phyloP scores from a whole-genome alignment of 2,888 invertebrate genomes.

The Synergus japonicus region DNA sequence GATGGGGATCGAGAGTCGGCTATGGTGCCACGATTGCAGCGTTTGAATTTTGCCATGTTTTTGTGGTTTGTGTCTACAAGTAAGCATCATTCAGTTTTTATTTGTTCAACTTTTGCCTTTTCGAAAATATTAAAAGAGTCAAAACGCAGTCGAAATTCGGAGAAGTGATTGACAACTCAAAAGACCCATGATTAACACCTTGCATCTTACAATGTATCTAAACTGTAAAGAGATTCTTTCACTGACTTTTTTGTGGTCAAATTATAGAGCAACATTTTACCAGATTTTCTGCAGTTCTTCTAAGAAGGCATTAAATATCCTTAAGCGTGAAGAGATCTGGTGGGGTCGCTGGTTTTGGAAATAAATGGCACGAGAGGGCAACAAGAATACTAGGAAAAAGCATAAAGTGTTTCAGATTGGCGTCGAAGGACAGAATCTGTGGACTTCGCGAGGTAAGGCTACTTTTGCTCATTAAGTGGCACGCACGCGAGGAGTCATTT shows the following conservation, averaged over 20 bases:
- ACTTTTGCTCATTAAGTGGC: conserved; percentile 48
- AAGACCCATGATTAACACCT: not conserved
- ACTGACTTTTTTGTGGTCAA: conserved; percentile 6
- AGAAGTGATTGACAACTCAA: not conserved
- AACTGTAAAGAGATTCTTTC: not conserved
- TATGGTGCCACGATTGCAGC: too few species aligned
- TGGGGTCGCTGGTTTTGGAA: conserved; percentile 27
- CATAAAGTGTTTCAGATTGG: conserved; percentile 35
- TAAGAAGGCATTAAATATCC: conserved; percentile 30
- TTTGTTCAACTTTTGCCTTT: not conserved
- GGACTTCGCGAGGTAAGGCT: conserved; percentile 46
- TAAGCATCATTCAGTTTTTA: not conserved
- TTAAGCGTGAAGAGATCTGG: conserved; percentile 13
- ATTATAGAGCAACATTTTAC: conserved; percentile 9
- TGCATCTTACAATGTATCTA: not conserved
- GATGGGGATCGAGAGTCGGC: too few species aligned
- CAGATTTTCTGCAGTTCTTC: conserved; percentile 16
- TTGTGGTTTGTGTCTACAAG: too few species aligned
- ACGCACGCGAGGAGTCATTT: conserved; percentile 66
- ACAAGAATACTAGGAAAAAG: conserved; percentile 6
- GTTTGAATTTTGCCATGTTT: too few species aligned
- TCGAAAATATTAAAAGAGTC: not conserved
- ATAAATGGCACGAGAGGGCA: conserved; percentile 23
- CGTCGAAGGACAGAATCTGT: conserved; percentile 16
- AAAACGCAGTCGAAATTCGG: not conserved